A percentile compares a stretch with the other conserved stretches of the same genome.
These are phyloP conservation scores for Tenodera sinensis DNA, from an alignment of 2,888 invertebrate species.

Conservation along the genomic window DNA sequence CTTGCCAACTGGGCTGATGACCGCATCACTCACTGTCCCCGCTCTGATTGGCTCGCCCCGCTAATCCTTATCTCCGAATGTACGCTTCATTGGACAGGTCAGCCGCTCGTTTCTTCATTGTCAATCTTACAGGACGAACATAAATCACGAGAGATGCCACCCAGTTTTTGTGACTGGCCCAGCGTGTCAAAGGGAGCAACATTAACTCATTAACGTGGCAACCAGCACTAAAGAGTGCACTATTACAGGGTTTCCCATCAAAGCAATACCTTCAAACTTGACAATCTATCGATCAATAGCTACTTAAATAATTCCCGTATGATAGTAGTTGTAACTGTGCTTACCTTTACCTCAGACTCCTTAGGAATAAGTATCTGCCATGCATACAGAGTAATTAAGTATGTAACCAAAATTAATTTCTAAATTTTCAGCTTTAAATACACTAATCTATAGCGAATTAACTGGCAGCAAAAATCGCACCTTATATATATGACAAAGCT, in stretches of 20 bases:
- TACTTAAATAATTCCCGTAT: no score
- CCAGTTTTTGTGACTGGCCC: neutral
- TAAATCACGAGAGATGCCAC: neutral
- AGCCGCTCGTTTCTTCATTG: conserved; percentile 18
- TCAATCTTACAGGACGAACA: conserved; percentile 14
- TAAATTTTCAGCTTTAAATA: no score
- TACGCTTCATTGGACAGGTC: conserved; percentile 23
- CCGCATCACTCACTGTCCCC: conserved; percentile 27
- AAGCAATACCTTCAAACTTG: no score
- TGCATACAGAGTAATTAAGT: no score
- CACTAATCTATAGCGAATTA: no score
- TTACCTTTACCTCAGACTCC: no score
- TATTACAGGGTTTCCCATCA: neutral
- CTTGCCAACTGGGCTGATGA: conserved; percentile 23
- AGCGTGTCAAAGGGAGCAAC: neutral
- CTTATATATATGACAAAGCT: no score
- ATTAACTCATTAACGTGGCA: neutral
- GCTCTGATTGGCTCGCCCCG: conserved; percentile 21
- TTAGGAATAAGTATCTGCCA: no score
- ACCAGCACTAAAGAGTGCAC: neutral
- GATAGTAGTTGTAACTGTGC: no score
- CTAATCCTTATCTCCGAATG: conserved; percentile 22
- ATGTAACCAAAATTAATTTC: no score
- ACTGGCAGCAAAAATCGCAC: no score
- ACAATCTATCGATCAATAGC: no score